Evolutionary conservation across 2,888 invertebrate species (phyloP).

Genomic region (Petrolisthes manimaculis): DNA sequence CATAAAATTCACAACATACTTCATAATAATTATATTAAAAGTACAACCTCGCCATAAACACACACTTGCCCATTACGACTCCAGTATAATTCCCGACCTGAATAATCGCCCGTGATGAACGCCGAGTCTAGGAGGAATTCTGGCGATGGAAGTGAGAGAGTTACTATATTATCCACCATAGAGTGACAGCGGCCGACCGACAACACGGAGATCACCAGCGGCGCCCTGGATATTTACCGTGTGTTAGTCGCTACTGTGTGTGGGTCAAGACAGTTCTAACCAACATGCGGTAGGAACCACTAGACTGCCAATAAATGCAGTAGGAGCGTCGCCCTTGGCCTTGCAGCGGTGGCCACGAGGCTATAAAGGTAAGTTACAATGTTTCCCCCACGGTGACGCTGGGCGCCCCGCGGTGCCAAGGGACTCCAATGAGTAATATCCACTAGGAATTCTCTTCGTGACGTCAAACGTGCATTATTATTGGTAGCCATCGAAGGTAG

Average conservation of each 20-base stretch:
- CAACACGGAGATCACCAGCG: constrained; percentile 1
- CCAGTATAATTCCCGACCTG: neutral
- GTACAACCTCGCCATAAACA: neutral
- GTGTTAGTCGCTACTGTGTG: constrained; percentile 28
- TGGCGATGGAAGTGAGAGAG: neutral
- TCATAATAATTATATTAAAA: constrained; percentile 15
- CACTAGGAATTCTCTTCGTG: constrained; percentile 26
- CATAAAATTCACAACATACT: constrained; percentile 6
- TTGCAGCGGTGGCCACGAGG: constrained; percentile 33
- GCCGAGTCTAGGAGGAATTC: neutral
- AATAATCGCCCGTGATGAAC: constrained; percentile 11
- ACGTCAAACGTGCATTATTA: neutral
- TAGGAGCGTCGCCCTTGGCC: constrained; percentile 43
- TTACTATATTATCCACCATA: neutral
- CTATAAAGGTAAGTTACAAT: constrained; percentile 41
- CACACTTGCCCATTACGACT: neutral
- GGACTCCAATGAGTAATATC: constrained; percentile 37
- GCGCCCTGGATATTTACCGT: constrained; percentile 17
- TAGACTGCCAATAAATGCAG: constrained; percentile 35
- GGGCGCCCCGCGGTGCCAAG: constrained; percentile 34
- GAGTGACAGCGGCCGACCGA: neutral
- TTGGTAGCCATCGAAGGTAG: too few relatives aligned
- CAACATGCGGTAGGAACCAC: constrained; percentile 18
- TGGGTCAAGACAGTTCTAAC: constrained; percentile 27
- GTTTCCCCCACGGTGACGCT: constrained; percentile 44